phyloP scores from a whole-genome alignment of 2,888 invertebrate species.

The Ephialtes manifestator region DNA sequence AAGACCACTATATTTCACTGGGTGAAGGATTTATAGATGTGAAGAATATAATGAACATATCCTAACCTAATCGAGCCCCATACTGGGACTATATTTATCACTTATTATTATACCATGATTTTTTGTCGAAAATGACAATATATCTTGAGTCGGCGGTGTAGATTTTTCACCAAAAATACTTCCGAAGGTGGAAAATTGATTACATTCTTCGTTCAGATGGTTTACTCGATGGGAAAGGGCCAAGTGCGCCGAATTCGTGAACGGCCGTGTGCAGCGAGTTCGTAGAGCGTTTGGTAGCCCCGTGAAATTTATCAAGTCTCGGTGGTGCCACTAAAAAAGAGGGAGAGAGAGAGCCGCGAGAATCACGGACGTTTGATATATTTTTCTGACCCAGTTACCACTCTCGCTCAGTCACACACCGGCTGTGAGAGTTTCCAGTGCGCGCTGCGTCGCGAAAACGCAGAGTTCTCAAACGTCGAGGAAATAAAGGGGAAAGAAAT shows the following conservation, averaged over 20 bases:
- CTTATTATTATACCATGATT: too few species aligned
- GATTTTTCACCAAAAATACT: neutral
- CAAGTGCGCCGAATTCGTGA: conserved; percentile 4
- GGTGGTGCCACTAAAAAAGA: neutral
- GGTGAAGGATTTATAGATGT: too few species aligned
- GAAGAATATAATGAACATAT: too few species aligned
- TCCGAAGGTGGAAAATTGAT: neutral
- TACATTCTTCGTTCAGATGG: neutral
- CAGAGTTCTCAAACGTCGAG: conserved; percentile 13
- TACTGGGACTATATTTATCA: too few species aligned
- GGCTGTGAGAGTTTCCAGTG: conserved; percentile 27
- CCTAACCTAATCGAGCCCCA: too few species aligned
- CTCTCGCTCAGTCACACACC: conserved; percentile 54
- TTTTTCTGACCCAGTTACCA: conserved; percentile 63
- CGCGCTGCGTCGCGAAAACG: neutral
- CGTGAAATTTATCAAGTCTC: conserved; percentile 55
- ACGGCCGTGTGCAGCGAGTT: neutral
- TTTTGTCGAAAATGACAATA: neutral
- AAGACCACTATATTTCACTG: too few species aligned
- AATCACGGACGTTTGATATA: conserved; percentile 66
- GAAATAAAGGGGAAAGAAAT: conserved; percentile 34
- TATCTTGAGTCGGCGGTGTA: neutral
- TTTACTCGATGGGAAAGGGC: neutral
- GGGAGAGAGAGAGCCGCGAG: conserved; percentile 25
- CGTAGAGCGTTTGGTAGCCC: conserved; percentile 10